phyloP scores from a whole-genome alignment of 2,888 invertebrate genomes.

The Gastracanthus pulcherrimus region DNA sequence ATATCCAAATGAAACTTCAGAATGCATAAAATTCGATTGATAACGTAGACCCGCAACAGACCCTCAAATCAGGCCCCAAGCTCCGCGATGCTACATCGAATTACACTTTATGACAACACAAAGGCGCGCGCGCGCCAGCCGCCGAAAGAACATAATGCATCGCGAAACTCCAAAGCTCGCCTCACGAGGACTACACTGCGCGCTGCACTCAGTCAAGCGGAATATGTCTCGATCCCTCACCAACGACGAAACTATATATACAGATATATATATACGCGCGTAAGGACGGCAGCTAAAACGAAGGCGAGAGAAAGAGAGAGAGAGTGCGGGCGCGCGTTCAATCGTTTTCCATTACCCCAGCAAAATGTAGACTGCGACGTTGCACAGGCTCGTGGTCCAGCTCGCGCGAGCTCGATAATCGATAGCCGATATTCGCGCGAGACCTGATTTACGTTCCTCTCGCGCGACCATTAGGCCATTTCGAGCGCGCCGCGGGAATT shows the following conservation, averaged over 20 bases:
- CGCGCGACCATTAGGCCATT: conserved; percentile 27
- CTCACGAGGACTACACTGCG: not conserved
- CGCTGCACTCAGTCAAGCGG: not conserved
- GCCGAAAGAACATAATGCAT: no score
- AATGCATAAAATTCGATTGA: no score
- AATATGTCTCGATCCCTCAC: not conserved
- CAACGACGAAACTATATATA: not conserved
- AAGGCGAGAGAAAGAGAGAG: not conserved
- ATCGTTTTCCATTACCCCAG: conserved; percentile 33
- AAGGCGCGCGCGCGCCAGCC: no score
- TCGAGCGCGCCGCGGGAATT: not conserved
- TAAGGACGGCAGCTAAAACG: not conserved
- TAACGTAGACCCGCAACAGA: no score
- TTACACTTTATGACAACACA: no score
- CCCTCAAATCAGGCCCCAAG: no score
- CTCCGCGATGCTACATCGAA: no score
- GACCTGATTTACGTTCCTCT: conserved; percentile 6
- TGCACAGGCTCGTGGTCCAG: not conserved
- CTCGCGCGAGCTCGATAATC: conserved; percentile 20
- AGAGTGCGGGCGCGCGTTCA: conserved; percentile 2
- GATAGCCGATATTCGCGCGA: conserved; percentile 41
- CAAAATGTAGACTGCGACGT: not conserved
- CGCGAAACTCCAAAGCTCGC: no score
- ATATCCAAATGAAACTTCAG: no score
- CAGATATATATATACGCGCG: not conserved